These are phyloP conservation scores for Caenorhabditis briggsae DNA, from an alignment of 1,140 invertebrate genomes.

Conservation along the genomic window DNA sequence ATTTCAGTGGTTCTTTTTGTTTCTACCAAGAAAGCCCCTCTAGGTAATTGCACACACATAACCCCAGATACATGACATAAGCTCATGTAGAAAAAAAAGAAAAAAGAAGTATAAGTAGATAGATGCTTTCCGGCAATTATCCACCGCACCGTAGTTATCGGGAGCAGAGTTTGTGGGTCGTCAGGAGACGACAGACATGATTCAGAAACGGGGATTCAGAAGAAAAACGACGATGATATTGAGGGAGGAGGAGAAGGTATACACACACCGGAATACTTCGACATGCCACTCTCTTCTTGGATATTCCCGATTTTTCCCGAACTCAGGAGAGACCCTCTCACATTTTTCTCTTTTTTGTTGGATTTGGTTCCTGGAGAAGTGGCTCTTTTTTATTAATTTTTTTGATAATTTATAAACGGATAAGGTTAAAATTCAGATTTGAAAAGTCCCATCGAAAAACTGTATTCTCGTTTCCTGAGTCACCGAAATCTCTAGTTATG, in stretches of 20 bases:
- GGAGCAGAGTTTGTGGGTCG: neutral
- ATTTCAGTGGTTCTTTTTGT: conserved; percentile 20
- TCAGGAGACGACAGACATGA: conserved; percentile 41
- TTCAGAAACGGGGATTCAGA: conserved; percentile 34
- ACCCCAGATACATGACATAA: conserved; percentile 11
- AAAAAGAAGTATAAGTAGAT: conserved; percentile 54
- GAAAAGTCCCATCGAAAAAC: neutral
- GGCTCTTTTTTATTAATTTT: neutral
- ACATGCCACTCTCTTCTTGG: conserved; percentile 37
- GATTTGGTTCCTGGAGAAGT: neutral
- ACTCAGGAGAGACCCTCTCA: neutral
- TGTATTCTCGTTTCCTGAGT: neutral
- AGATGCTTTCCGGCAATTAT: conserved; percentile 56
- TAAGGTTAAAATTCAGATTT: neutral
- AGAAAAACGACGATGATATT: conserved; percentile 53
- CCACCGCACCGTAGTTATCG: conserved; percentile 45
- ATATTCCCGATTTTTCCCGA: neutral
- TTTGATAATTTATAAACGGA: neutral
- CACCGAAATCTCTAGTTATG: neutral
- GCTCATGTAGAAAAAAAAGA: neutral
- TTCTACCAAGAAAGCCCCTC: neutral
- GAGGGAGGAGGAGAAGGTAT: neutral
- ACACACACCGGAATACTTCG: conserved; percentile 46
- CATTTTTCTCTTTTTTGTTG: neutral
- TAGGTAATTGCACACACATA: conserved; percentile 41